Evolutionary conservation across 1,140 invertebrate species (phyloP).

Genomic region (Drosophila kikkawai): DNA sequence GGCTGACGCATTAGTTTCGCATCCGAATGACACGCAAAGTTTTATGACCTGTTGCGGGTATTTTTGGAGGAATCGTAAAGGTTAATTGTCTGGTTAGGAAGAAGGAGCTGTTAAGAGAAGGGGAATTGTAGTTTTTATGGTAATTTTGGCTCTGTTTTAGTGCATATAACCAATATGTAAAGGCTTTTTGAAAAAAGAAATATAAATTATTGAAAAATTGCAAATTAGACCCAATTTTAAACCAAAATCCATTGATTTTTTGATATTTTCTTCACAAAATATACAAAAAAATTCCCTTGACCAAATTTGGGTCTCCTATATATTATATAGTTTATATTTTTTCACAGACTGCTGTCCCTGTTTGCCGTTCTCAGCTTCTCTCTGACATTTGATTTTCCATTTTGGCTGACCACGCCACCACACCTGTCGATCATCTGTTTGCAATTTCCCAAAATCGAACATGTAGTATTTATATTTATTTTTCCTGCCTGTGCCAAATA

Average conservation of each 20-base stretch:
- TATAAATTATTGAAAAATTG: not conserved
- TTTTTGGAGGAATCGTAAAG: constrained; percentile 2
- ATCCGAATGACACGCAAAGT: constrained; percentile 12
- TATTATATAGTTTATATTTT: not conserved
- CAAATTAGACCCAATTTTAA: not conserved
- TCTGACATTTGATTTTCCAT: not conserved
- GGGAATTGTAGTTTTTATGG: not conserved
- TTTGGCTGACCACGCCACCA: constrained; percentile 21
- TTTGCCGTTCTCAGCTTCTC: constrained; percentile 8
- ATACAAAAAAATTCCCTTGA: constrained; percentile 6
- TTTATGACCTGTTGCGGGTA: constrained; percentile 28
- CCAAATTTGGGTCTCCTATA: not conserved
- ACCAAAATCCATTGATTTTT: rapidly evolving
- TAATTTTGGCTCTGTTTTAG: not conserved
- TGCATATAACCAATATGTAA: not conserved
- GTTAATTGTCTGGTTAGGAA: not conserved
- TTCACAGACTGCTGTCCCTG: not conserved
- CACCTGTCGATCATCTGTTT: constrained; percentile 37
- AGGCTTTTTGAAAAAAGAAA: no score
- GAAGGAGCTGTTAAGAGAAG: not conserved
- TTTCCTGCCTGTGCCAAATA: constrained; percentile 18
- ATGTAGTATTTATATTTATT: constrained; percentile 10
- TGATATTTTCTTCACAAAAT: not conserved
- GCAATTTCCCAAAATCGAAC: constrained; percentile 29
- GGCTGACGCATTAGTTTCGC: constrained; percentile 34